Evolutionary conservation across 2,113 vertebrate genomes (phyloP), one percentile per base, ranked within the genome.

Genomic region (Progne subis): DNA sequence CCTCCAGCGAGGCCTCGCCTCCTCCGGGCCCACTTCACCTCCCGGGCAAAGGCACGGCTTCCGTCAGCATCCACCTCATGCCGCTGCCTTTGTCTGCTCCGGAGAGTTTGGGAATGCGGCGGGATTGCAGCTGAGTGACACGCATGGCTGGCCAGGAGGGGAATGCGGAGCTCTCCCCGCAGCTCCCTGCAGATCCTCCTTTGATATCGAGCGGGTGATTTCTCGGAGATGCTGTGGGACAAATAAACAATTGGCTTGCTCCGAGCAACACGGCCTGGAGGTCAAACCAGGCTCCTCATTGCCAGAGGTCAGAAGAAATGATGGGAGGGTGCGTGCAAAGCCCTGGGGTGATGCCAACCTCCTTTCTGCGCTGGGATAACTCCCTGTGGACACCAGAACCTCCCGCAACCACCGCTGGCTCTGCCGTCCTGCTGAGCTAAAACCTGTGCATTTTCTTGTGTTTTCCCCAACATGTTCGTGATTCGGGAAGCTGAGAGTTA

Each of bases 311-410:
- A 44, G 50, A 12, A 44, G 79, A 71, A 82, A 61, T 18, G 52
- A 37, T 1, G 5, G 55, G 43, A 82, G 41, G 25, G 25, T 37
- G 32, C 0, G 0, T 68, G 70, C 39, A 63, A 43, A 78, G 75
- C 75, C 34, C 39, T 3, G 70, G 70, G 85, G 70, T 11, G 41
- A 56, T 20, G 25, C 14, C 76, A 63, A 44, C 34, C 25, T 32
- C 17, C 28, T 31, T 1, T 4, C 41, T 78, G 49, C 0, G 1
- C 69, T 32, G 68, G 49, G 39, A 6, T 61, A 50, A 47, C 8
- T 78, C 47, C n/a, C 31, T 14, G 10, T 5, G 57, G 46, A 5
- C 29, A 31, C 11, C 57, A 14, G 69, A 1, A 1, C 4, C 6
- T 47, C 34, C 21, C 0, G 0, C 55, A 50, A 23, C 49, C 39